Evolutionary conservation across 2,888 invertebrate genomes (phyloP).

Genomic region (Phasia obesa): DNA sequence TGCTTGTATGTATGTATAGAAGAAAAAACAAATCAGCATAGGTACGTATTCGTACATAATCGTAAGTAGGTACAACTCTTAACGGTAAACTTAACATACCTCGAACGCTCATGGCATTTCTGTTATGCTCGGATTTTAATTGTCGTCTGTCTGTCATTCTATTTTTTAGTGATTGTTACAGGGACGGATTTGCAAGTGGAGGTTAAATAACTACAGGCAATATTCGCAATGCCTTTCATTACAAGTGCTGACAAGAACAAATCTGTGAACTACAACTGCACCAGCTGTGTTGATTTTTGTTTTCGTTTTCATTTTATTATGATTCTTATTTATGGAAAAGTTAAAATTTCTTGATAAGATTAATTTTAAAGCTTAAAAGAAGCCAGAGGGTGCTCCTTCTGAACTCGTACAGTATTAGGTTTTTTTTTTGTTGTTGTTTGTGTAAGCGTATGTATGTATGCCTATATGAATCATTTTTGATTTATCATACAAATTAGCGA

Average conservation of each 20-base stretch:
- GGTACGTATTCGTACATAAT: no score
- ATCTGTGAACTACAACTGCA: constrained; percentile 63
- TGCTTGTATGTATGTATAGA: background rate
- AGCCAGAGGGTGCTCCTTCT: constrained; percentile 62
- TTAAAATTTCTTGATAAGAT: constrained; percentile 69
- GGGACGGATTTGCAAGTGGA: constrained; percentile 66
- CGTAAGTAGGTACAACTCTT: constrained; percentile 36
- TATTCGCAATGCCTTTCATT: constrained; percentile 50
- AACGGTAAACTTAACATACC: constrained; percentile 65
- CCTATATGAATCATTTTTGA: constrained; percentile 45
- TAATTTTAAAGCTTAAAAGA: constrained; percentile 65
- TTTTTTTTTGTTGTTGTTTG: constrained; percentile 7
- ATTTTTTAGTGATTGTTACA: constrained; percentile 25
- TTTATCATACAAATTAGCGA: constrained; percentile 70
- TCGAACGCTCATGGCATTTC: constrained; percentile 49
- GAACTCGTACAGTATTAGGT: constrained; percentile 4
- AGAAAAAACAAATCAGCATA: no score
- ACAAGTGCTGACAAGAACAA: constrained; percentile 65
- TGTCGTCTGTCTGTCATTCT: constrained; percentile 36
- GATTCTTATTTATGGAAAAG: constrained; percentile 65
- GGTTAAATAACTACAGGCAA: constrained; percentile 66
- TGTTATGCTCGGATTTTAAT: constrained; percentile 26
- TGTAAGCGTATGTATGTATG: background rate
- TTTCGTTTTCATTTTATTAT: constrained; percentile 28
- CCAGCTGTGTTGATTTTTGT: constrained; percentile 66